A percentile compares a stretch with the other conserved stretches of the same genome.
phyloP scores from a whole-genome alignment of 1,140 invertebrate species.

The Thrips palmi region DNA sequence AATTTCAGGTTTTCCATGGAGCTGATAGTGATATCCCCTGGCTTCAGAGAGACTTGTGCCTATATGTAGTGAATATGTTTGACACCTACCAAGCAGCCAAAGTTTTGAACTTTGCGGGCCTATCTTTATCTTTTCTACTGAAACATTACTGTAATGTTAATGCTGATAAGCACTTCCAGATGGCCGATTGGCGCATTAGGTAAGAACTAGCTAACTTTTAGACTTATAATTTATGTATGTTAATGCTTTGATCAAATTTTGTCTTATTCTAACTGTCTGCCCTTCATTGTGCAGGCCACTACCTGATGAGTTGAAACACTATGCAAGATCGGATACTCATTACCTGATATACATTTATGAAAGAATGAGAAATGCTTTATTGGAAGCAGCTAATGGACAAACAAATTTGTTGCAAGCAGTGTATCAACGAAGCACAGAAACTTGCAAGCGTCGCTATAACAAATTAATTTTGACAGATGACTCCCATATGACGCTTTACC shows the following conservation, averaged over 20 bases:
- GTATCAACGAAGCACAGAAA: conserved; percentile 45
- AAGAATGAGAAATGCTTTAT: conserved; percentile 54
- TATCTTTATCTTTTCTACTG: conserved; percentile 65
- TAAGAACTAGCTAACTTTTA: conserved; percentile 16
- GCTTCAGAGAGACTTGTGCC: conserved; percentile 86
- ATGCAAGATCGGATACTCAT: conserved; percentile 90
- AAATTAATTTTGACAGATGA: conserved; percentile 57
- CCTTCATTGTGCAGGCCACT: conserved; percentile 45
- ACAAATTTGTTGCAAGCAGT: conserved; percentile 50
- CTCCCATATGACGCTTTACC: conserved; percentile 55
- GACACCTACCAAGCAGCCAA: conserved; percentile 83
- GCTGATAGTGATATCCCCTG: conserved; percentile 77
- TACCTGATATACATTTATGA: conserved; percentile 89
- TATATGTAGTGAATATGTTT: conserved; percentile 96
- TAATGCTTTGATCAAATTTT: background rate
- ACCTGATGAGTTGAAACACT: conserved; percentile 60
- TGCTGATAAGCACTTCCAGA: conserved; percentile 77
- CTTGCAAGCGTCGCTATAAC: conserved; percentile 63
- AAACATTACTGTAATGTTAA: conserved; percentile 58
- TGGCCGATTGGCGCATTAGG: conserved; percentile 92
- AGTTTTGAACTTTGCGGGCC: conserved; percentile 45
- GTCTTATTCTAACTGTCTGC: background rate
- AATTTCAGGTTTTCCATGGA: conserved; percentile 71
- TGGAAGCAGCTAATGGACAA: conserved; percentile 44
- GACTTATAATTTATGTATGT: background rate